A percentile compares a stretch with the other conserved stretches of the same genome.
phyloP scores from a whole-genome alignment of 2,888 invertebrate genomes.

The Empis livida region DNA sequence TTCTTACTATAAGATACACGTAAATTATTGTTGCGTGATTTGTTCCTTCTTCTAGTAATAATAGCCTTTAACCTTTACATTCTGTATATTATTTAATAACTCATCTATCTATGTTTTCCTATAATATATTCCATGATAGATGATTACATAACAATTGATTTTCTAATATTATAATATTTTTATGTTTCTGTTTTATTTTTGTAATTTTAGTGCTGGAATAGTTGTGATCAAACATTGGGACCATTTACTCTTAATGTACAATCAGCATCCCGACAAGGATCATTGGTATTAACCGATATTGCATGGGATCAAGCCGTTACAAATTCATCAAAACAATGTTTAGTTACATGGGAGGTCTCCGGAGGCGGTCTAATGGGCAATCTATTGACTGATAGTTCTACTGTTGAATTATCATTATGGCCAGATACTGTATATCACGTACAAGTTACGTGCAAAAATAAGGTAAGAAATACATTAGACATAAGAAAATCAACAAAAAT shows the following conservation, averaged over 20 bases:
- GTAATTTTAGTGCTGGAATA: constrained; percentile 28
- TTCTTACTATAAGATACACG: too few species aligned
- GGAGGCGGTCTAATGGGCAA: constrained; percentile 71
- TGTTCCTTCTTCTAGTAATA: too few species aligned
- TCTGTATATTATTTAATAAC: too few species aligned
- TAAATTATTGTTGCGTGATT: too few species aligned
- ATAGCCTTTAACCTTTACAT: too few species aligned
- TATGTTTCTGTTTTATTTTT: constrained; percentile 10
- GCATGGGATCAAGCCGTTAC: constrained; percentile 27
- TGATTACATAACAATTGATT: too few species aligned
- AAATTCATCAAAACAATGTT: constrained; percentile 41
- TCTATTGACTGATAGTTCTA: constrained; percentile 66
- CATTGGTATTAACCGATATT: constrained; percentile 24
- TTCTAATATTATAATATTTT: too few species aligned
- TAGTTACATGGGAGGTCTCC: constrained; percentile 74
- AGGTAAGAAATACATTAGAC: constrained; percentile 19
- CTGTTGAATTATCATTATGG: constrained; percentile 67
- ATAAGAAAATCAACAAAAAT: not conserved
- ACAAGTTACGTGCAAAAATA: constrained; percentile 45
- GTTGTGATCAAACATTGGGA: constrained; percentile 25
- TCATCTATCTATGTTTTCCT: too few species aligned
- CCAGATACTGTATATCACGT: constrained; percentile 70
- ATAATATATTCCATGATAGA: too few species aligned
- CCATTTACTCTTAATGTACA: constrained; percentile 24
- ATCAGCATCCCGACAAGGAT: constrained; percentile 24